A percentile compares a stretch with the other conserved stretches of the same genome.
Evolutionary conservation across 2,113 vertebrate species (phyloP).

Genomic region (Aegotheles bennettii): DNA sequence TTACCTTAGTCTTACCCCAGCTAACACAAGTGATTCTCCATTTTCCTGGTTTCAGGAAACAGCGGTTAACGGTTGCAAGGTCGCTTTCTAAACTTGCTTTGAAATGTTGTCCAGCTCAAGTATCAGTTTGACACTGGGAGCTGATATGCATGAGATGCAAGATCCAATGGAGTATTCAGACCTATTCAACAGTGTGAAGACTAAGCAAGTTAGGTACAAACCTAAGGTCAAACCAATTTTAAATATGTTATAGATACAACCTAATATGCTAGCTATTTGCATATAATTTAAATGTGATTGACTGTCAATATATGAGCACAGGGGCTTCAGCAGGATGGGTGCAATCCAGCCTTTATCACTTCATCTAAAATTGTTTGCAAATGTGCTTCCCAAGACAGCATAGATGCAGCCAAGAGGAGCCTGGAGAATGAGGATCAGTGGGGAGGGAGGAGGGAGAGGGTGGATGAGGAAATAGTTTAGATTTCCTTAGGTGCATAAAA

Average conservation of each 20-base stretch:
- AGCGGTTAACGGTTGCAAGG: neutral
- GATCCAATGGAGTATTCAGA: neutral
- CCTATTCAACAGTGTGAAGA: neutral
- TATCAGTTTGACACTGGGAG: neutral
- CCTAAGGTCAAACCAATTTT: neutral
- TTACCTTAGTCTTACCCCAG: neutral
- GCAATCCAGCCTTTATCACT: neutral
- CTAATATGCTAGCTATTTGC: neutral
- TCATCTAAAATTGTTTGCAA: neutral
- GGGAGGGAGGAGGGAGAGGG: neutral
- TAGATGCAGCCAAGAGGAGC: neutral
- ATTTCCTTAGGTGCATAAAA: neutral
- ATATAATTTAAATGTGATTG: neutral
- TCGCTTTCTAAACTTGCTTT: neutral
- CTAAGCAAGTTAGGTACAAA: neutral
- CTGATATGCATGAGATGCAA: neutral
- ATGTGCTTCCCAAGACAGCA: neutral
- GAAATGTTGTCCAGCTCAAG: fast-evolving
- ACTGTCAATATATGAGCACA: neutral
- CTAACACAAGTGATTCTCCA: neutral
- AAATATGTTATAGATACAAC: neutral
- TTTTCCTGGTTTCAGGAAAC: neutral
- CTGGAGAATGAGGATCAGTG: neutral
- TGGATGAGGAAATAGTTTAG: neutral
- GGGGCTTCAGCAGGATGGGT: neutral